phyloP scores from a whole-genome alignment of 2,797 vertebrate genomes.

The Craterocephalus amniculus region DNA sequence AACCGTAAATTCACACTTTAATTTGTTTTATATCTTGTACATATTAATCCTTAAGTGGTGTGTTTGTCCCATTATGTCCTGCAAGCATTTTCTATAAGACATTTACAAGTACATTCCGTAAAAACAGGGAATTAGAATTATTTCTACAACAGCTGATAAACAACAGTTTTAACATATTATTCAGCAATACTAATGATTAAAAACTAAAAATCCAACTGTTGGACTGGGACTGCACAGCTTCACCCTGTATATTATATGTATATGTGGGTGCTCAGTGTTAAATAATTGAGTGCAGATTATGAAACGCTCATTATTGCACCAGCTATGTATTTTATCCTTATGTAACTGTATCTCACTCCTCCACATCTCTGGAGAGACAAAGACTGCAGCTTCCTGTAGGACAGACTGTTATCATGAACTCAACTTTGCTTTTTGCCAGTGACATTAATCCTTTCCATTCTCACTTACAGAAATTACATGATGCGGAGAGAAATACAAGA shows the following conservation, averaged over 20 bases:
- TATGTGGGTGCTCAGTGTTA: constrained; percentile 8
- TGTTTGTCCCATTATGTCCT: not conserved
- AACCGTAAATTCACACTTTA: no score
- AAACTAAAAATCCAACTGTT: not conserved
- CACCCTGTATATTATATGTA: not conserved
- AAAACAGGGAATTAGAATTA: not conserved
- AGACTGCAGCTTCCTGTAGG: constrained; percentile 30
- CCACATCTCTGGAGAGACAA: constrained; percentile 48
- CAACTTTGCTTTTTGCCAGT: constrained; percentile 2
- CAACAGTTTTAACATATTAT: not conserved
- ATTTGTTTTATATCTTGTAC: not conserved
- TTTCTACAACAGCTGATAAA: not conserved
- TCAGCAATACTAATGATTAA: not conserved
- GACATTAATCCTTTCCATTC: not conserved
- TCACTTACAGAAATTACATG: not conserved
- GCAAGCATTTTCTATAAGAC: not conserved
- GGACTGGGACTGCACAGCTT: not conserved
- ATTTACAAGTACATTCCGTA: not conserved
- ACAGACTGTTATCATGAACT: constrained; percentile 32
- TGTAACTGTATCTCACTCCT: constrained; percentile 69
- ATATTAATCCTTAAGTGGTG: not conserved
- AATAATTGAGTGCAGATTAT: constrained; percentile 39
- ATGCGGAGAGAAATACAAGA: not conserved
- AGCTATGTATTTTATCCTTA: constrained; percentile 59
- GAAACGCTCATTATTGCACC: constrained; percentile 27